These are phyloP conservation scores for Galeopterus variegatus DNA, from an alignment of 2,113 vertebrate genomes.

Conservation along the genomic window DNA sequence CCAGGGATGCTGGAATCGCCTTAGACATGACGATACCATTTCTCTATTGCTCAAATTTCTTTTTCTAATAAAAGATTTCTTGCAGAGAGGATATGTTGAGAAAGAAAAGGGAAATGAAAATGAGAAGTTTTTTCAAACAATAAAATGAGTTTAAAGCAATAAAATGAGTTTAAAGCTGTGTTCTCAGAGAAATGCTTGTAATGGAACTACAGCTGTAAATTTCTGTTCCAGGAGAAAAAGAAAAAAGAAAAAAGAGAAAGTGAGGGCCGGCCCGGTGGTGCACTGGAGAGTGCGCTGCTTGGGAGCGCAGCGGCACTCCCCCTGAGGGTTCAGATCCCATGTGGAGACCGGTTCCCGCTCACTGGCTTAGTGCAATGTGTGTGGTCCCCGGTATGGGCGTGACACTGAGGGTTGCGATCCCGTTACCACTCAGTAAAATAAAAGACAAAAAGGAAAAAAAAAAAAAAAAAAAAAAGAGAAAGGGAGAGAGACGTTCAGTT, in stretches of 20 bases:
- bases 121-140: constrained; percentile 21
- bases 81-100: not conserved
- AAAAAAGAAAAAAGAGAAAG: not conserved
- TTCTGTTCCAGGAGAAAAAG: not conserved
- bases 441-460: too few relatives aligned
- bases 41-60: not conserved
- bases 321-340: too few relatives aligned
- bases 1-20: not conserved
- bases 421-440: too few relatives aligned
- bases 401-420: too few relatives aligned
- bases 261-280: too few relatives aligned
- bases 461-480: not conserved
- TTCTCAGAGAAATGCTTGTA: not conserved
- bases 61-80: constrained; percentile 2
- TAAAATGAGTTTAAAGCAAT: constrained; percentile 39
- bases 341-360: too few relatives aligned
- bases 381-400: too few relatives aligned
- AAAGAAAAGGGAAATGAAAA: constrained; percentile 4
- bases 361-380: too few relatives aligned
- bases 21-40: not conserved
- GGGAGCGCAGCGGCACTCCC: too few relatives aligned
- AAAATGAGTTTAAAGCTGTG: constrained; percentile 16
- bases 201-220: not conserved
- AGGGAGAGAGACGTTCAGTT: not conserved
- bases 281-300: too few relatives aligned